Evolutionary conservation across 2,797 vertebrate species (phyloP), one percentile per base, ranked within the genome.

Genomic region (Danio tinwini): DNA sequence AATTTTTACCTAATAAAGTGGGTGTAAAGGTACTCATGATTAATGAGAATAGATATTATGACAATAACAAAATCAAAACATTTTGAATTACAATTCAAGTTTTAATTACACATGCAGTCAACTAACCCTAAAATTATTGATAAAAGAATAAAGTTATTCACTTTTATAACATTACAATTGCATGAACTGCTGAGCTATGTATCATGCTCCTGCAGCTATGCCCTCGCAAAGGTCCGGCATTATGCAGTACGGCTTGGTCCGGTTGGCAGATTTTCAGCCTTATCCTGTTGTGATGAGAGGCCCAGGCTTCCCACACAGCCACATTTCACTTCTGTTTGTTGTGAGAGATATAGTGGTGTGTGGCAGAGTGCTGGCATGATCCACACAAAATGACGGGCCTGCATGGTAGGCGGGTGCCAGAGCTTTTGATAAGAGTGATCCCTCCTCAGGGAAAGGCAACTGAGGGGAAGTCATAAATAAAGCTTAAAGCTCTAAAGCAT

Each of bases 401-500:
- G 71, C 65, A 47, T 52, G 74, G 56, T 59, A 69, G 71, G 77
- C 55, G 37, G 62, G 82, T 83, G 81, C 75, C 79, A 83, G 83
- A 72, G 74, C 76, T 65, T 87, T 84, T 84, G 88, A 88, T 88
- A 89, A 88, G 85, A 87, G 76, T 72, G 83, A 81, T 85, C 82
- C 82, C 69, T 76, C 82, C 81, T 76, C 73, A 62, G 84, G 83
- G 85, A 82, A 85, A 82, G 80, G 68, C 76, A 85, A 76, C 72
- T 80, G 80, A 85, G 78, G 69, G 71, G 81, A 85, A 83, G 84
- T 90, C 86, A 90, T 89, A 86, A 90, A 89, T 89, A 89, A 81
- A 85, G 86, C 86, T 87, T 86, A 87, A 82, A 86, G 73, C 81
- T 83, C 73, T 78, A 58, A 78, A 84, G 79, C 78, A 74, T 81